Evolutionary conservation across 2,113 vertebrate genomes (phyloP).

Genomic region (Garra rufa): DNA sequence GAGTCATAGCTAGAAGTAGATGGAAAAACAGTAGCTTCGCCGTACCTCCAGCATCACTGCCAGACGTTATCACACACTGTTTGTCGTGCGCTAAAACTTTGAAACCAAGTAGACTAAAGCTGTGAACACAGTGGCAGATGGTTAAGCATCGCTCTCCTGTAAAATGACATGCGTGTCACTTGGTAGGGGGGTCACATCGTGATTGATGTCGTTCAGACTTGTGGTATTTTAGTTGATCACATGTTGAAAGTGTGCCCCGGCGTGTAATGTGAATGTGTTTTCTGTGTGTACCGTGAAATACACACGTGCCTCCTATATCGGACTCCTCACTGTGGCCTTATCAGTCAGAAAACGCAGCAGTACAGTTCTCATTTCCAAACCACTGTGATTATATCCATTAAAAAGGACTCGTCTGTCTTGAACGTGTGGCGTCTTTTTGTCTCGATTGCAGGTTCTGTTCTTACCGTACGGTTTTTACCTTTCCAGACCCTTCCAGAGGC

Average conservation of each 20-base stretch:
- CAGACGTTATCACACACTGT: constrained; percentile 39
- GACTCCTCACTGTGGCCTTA: constrained; percentile 37
- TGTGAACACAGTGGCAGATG: constrained; percentile 30
- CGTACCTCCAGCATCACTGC: constrained; percentile 31
- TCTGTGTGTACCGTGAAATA: constrained; percentile 6
- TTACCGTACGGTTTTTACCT: background rate
- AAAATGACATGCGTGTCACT: constrained; percentile 36
- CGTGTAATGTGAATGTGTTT: constrained; percentile 23
- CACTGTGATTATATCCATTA: constrained; percentile 43
- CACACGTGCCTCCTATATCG: constrained; percentile 1
- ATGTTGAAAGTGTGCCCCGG: constrained; percentile 14
- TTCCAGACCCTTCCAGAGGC: constrained; percentile 24
- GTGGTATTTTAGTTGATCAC: constrained; percentile 30
- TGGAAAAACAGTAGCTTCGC: background rate
- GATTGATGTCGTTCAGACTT: constrained; percentile 39
- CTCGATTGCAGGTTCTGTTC: constrained; percentile 9
- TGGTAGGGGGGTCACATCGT: constrained; percentile 19
- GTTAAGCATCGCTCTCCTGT: constrained; percentile 37
- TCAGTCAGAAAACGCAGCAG: constrained; percentile 26
- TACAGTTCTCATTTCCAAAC: constrained; percentile 40
- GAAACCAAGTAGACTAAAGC: constrained; percentile 12
- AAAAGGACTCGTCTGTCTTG: constrained; percentile 17
- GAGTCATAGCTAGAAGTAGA: constrained; percentile 1
- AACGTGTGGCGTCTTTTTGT: constrained; percentile 14
- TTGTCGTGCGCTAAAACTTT: constrained; percentile 31